A percentile compares a stretch with the other conserved stretches of the same genome.
These are phyloP conservation scores for Meliscaeva auricollis DNA, from an alignment of 2,888 invertebrate genomes.

Conservation along the genomic window DNA sequence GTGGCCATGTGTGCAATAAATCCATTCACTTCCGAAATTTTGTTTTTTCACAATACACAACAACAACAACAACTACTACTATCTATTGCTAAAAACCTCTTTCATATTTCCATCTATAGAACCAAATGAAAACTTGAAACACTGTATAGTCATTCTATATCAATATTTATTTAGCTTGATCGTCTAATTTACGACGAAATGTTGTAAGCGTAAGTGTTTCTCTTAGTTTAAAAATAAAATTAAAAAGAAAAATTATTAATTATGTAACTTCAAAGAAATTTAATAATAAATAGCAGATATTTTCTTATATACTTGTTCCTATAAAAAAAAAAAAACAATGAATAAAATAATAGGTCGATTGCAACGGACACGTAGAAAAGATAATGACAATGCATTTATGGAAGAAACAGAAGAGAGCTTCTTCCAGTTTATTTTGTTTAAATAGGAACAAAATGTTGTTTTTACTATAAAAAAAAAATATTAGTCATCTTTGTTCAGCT, in stretches of 20 bases:
- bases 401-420: background rate
- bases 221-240: conserved; percentile 57
- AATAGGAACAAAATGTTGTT: background rate
- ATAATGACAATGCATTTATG: background rate
- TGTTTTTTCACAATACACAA: conserved; percentile 14
- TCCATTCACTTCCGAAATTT: conserved; percentile 24
- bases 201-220: conserved; percentile 20
- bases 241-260: conserved; percentile 21
- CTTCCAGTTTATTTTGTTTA: background rate
- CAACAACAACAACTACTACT: conserved; percentile 2
- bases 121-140: background rate
- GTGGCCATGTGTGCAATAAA: conserved; percentile 18
- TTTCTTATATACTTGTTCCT: too few relatives aligned
- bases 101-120: conserved; percentile 2
- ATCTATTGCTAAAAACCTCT: conserved; percentile 1
- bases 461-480: background rate
- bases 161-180: conserved; percentile 13
- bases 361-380: conserved; percentile 3
- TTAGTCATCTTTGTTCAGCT: conserved; percentile 24
- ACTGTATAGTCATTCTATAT: background rate
- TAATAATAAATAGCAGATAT: conserved; percentile 3
- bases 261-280: conserved; percentile 22
- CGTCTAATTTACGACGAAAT: conserved; percentile 31
- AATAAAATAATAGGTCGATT: conserved; percentile 49
- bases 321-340: too few relatives aligned